Evolutionary conservation across 2,888 invertebrate genomes (phyloP), one percentile per base, ranked within the genome.

Genomic region (Hypena proboscidalis): DNA sequence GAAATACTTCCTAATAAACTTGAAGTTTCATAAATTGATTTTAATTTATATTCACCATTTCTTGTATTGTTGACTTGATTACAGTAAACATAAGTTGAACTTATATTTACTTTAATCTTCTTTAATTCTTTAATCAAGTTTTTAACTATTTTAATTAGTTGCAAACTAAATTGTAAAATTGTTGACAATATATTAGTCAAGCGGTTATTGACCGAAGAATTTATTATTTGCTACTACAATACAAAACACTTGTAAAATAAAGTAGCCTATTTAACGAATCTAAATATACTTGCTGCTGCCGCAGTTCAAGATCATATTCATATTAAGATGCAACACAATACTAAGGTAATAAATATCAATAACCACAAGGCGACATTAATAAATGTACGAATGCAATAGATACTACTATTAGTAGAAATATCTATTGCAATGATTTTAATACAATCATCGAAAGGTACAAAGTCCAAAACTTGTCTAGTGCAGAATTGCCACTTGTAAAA

Each of bases 291-390:
- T 4, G 17, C 3, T 32, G 6, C 11, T 31, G 27, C 35, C 32
- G 46, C 26, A 39, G 26, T 45, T 42, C 48, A 58, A 56, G 56
- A 53, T n/a, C 52, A 43, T 47, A 58, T 57, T 45, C 42, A 67
- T 61, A 41, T 35, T 40, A 34, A 32, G 31, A 19, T 38, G 44
- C 50, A 45, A 35, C 30, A 22, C 36, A 32, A 50, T 34, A 14
- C 20, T 10, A 11, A 23, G 19, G 27, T 11, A 44, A 61, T 64
- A 46, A 51, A 61, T 58, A 31, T 55, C 21, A 67, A 66, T 67
- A 14, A 50, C 6, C 8, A 22, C 37, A 46, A 37, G 36, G 47
- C n/a, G 29, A 56, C 26, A 38, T 46, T 63, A 52, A 52, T 56
- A 26, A 42, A 37, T 41, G 38, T 40, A 43, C 33, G 5, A 25